Evolutionary conservation across 2,888 invertebrate genomes (phyloP).

Genomic region (Trichopoda pennipes): DNA sequence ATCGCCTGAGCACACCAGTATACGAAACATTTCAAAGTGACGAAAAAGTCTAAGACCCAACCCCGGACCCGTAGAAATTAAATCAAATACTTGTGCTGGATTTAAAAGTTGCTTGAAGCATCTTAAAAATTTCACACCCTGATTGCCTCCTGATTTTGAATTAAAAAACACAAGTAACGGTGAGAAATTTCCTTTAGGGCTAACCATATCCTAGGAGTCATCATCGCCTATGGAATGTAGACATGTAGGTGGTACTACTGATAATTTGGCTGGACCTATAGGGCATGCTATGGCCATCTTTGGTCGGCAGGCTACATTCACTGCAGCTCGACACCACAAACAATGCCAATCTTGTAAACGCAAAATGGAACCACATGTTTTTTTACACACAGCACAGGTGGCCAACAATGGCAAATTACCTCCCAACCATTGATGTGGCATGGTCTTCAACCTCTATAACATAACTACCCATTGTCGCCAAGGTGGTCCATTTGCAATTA

Average conservation of each 20-base stretch:
- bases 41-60: constrained; percentile 92
- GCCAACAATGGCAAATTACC: constrained; percentile 97
- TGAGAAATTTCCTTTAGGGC: constrained; percentile 83
- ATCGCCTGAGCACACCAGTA: constrained; percentile 98
- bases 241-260: constrained; percentile 96
- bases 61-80: constrained; percentile 93
- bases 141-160: constrained; percentile 98
- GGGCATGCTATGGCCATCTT: constrained; percentile 89
- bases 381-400: constrained; percentile 95
- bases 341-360: constrained; percentile 97
- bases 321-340: constrained; percentile 96
- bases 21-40: constrained; percentile 97
- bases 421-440: constrained; percentile 99
- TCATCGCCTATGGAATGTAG: constrained; percentile 94
- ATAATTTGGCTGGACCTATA: constrained; percentile 93
- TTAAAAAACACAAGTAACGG: constrained; percentile 98
- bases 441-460: constrained; percentile 95
- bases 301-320: constrained; percentile 95
- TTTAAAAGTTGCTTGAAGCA: constrained; percentile 97
- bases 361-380: constrained; percentile 97
- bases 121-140: constrained; percentile 96
- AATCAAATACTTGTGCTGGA: constrained; percentile 98
- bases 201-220: constrained; percentile 94
- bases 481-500: constrained; percentile 98
- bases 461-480: constrained; percentile 96